A percentile compares a stretch with the other conserved stretches of the same genome.
Conservation (phyloP, 2,113 vertebrate genomes). For the Salminus brasiliensis region DNA sequence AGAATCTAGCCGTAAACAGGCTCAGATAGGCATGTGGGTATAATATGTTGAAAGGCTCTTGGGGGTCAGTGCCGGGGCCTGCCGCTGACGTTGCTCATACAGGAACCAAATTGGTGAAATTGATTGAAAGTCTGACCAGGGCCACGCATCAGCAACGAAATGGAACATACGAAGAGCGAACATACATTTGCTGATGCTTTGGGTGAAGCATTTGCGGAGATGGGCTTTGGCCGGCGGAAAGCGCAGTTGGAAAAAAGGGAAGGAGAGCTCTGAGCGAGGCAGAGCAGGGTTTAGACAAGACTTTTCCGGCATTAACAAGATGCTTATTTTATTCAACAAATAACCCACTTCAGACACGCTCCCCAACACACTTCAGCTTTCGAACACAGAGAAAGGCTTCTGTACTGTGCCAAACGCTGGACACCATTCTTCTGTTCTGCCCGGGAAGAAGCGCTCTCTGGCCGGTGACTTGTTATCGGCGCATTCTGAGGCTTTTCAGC, state of each 20-base stretch:
- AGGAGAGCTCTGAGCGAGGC: background rate
- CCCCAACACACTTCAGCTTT: constrained; percentile 2
- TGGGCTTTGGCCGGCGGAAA: constrained; percentile 21
- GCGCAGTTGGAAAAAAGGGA: constrained; percentile 22
- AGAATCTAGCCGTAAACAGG: constrained; percentile 32
- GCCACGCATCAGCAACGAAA: constrained; percentile 20
- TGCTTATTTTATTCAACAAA: constrained; percentile 14
- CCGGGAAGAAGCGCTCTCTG: background rate
- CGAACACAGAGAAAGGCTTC: background rate
- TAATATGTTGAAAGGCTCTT: constrained; percentile 12
- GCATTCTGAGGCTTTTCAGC: background rate
- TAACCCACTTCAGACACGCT: background rate
- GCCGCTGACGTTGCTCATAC: background rate
- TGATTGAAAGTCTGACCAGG: constrained; percentile 24
- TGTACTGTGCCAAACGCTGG: background rate
- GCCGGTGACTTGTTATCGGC: background rate
- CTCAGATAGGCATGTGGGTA: background rate
- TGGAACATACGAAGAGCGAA: background rate
- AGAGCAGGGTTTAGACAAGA: background rate
- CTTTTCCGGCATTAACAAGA: constrained; percentile 16
- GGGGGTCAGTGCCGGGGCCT: background rate
- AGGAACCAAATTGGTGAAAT: constrained; percentile 41
- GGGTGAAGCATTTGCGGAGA: constrained; percentile 14
- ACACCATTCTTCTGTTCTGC: background rate
- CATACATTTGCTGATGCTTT: background rate